Base-by-base conservation (phyloP, 2,113 vertebrate genomes). In the Gallinago jamesoni region DNA sequence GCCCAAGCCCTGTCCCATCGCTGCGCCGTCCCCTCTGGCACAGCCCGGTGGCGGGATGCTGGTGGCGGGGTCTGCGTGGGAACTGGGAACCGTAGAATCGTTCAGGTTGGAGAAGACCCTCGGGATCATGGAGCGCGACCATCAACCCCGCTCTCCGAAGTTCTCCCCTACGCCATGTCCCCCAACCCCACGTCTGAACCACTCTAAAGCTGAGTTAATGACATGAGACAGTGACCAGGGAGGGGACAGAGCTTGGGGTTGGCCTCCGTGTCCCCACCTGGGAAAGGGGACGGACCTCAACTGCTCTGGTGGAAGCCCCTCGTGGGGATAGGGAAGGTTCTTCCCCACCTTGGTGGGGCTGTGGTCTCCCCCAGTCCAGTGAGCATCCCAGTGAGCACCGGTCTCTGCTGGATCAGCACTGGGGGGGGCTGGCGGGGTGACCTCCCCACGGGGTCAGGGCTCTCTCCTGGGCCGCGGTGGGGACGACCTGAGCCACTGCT, bases 211-310 rank as follows among this genome's bases (percentile, higher is more conserved):
- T 48, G 76, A 66, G 41, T 19, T 19, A 43, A 31, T 28, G 31
- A 47, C 15, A 3, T 15, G 37, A 45, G 69, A 28, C 1, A 0
- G 25, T 63, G 22, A 63, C 12, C 0, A 0, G 1, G 20, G 16
- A 50, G 59, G 35, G 45, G 8, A 21, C 24, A 60, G 86, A 76
- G 39, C 41, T 69, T 1, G 1, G 45, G 47, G 6, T 45, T 89
- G 39, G 25, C 25, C 3, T 75, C 60, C 11, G 24, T 48, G 47
- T 57, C 47, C 50, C 66, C n/a, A 7, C 31, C 41, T 33, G 35
- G 31, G 60, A 28, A 27, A 76, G 35, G 72, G 43, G 39, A 21
- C 27, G 27, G 24, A 55, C 18, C 30, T 56, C 39, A 28, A 2
- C n/a, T 88, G 48, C 53, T 87, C 81, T 59, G 37, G 27, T 74